These are phyloP conservation scores for Yoshiicerus persimilis DNA, from an alignment of 1,140 invertebrate species.

Conservation along the genomic window DNA sequence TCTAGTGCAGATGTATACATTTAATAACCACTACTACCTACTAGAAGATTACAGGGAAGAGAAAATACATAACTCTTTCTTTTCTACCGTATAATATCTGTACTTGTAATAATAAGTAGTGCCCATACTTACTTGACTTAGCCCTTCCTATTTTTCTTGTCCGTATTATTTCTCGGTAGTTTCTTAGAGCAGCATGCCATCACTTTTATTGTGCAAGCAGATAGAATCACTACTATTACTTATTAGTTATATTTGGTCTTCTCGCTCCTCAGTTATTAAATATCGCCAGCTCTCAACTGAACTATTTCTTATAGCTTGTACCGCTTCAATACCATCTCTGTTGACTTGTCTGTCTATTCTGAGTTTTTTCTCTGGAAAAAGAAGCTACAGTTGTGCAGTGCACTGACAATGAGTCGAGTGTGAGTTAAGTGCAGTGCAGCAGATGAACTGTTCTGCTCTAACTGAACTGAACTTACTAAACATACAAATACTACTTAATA, in stretches of 20 bases:
- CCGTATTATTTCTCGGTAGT: background rate
- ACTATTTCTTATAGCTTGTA: background rate
- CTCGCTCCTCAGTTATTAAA: no score
- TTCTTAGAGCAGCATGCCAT: no score
- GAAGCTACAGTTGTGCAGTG: background rate
- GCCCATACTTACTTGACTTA: background rate
- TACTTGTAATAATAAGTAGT: background rate
- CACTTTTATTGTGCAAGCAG: background rate
- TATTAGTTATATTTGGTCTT: background rate
- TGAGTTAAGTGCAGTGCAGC: background rate
- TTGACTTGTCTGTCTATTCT: background rate
- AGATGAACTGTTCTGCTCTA: background rate
- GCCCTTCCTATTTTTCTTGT: background rate
- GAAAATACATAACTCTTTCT: background rate
- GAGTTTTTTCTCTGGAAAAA: background rate
- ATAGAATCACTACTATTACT: background rate
- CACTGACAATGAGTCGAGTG: background rate
- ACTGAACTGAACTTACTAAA: background rate
- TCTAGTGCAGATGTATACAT: background rate
- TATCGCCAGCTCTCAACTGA: background rate
- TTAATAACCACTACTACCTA: background rate
- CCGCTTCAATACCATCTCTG: background rate
- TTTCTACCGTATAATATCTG: background rate
- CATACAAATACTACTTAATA: background rate
- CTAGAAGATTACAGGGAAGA: background rate